Percentiles rank a stretch among this genome's conserved stretches.
Evolutionary conservation across 2,888 invertebrate genomes (phyloP).

Genomic region (Venusia cambrica): DNA sequence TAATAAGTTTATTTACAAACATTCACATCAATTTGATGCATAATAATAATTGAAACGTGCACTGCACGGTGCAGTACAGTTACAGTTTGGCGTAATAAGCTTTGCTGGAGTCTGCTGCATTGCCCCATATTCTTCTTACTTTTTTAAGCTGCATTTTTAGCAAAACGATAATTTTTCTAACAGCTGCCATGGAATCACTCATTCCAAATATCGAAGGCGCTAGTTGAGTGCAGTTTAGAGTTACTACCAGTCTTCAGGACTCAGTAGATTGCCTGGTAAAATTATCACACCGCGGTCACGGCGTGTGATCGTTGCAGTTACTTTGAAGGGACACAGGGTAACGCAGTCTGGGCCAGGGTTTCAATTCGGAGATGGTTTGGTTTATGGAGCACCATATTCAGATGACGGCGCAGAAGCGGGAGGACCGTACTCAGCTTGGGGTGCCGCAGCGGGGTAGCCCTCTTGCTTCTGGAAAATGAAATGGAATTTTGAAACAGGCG

Average conservation of each 20-base stretch:
- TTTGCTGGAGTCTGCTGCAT: constrained; percentile 38
- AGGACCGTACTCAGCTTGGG: constrained; percentile 68
- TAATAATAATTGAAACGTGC: constrained; percentile 43
- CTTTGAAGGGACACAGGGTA: constrained; percentile 37
- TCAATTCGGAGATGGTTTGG: constrained; percentile 38
- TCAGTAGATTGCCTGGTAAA: too few relatives aligned
- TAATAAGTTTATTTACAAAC: constrained; percentile 74
- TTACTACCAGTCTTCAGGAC: too few relatives aligned
- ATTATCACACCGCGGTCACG: background rate
- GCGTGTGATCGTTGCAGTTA: constrained; percentile 12
- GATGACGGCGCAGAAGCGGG: constrained; percentile 76
- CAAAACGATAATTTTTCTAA: too few relatives aligned
- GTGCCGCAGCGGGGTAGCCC: constrained; percentile 76
- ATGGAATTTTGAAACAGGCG: background rate
- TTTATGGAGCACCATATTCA: constrained; percentile 82
- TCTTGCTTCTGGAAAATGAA: constrained; percentile 79
- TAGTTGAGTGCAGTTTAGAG: too few relatives aligned
- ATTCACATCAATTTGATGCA: constrained; percentile 79
- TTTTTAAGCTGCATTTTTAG: too few relatives aligned
- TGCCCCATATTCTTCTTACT: constrained; percentile 27
- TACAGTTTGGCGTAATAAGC: constrained; percentile 43
- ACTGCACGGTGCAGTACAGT: constrained; percentile 44
- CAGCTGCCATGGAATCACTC: too few relatives aligned
- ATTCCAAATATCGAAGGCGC: too few relatives aligned
- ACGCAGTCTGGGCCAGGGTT: constrained; percentile 38